A percentile compares a stretch with the other conserved stretches of the same genome.
Conservation (phyloP, 2,888 invertebrate species). For the Thumatha senex region DNA sequence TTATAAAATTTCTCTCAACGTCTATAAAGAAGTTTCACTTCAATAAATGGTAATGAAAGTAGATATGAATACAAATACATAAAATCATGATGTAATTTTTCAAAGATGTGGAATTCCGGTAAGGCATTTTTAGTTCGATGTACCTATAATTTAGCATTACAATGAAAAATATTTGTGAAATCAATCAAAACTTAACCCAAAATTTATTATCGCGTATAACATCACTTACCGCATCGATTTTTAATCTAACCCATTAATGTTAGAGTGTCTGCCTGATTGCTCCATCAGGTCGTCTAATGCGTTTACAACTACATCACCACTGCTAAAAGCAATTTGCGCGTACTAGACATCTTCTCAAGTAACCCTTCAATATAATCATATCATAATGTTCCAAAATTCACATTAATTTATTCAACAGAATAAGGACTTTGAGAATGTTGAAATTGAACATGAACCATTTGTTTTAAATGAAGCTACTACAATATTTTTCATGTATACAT, state of each 20-base stretch:
- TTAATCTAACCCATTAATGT: constrained; percentile 64
- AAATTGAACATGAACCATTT: too few species aligned
- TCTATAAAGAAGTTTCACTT: too few species aligned
- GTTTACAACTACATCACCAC: constrained; percentile 58
- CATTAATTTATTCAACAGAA: constrained; percentile 4
- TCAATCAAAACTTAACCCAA: background rate
- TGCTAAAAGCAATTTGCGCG: constrained; percentile 64
- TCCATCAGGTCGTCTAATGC: constrained; percentile 61
- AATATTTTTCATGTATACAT: too few species aligned
- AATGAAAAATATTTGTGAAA: background rate
- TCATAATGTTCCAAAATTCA: constrained; percentile 25
- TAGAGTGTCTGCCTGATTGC: constrained; percentile 64
- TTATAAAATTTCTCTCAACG: too few species aligned
- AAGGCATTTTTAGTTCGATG: too few species aligned
- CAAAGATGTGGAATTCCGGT: too few species aligned
- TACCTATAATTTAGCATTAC: too few species aligned
- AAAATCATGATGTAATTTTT: too few species aligned
- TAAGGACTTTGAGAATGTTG: too few species aligned
- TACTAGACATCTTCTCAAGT: constrained; percentile 46
- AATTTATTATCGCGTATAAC: constrained; percentile 18
- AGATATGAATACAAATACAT: too few species aligned
- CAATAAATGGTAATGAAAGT: too few species aligned
- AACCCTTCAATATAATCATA: constrained; percentile 36
- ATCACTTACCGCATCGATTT: constrained; percentile 56
- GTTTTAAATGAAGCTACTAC: too few species aligned